Evolutionary conservation across 2,888 invertebrate genomes (phyloP).

Genomic region (Scotopteryx bipunctaria): DNA sequence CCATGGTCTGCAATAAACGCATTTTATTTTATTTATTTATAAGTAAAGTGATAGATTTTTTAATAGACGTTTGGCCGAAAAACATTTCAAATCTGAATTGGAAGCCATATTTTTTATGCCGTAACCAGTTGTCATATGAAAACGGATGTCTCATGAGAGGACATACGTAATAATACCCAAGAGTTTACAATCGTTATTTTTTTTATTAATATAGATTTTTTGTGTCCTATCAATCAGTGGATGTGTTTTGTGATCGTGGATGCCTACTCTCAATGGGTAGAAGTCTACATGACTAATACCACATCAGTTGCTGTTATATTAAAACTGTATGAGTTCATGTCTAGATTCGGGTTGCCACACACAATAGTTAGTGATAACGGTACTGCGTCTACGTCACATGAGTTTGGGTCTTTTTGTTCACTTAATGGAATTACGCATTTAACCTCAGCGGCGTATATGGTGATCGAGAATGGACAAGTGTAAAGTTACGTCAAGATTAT

Average conservation of each 20-base stretch:
- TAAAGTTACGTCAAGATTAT: slow-evolving; percentile 33
- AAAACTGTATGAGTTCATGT: slow-evolving; percentile 10
- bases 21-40: too few relatives aligned
- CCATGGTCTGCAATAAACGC: too few relatives aligned
- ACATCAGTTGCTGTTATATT: slow-evolving; percentile 2
- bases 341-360: slow-evolving; percentile 15
- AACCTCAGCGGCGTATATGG: slow-evolving; percentile 25
- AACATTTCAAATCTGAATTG: slow-evolving; percentile 20
- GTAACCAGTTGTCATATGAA: slow-evolving; percentile 34
- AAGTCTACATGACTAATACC: slow-evolving; percentile 26
- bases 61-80: slow-evolving; percentile 32
- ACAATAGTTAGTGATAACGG: slow-evolving; percentile 37
- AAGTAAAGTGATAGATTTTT: slow-evolving; percentile 12
- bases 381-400: slow-evolving; percentile 24
- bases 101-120: slow-evolving; percentile 29
- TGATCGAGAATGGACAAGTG: slow-evolving; percentile 24
- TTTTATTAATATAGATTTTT: slow-evolving; percentile 8
- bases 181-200: slow-evolving; percentile 21
- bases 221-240: slow-evolving; percentile 32
- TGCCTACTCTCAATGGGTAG: slow-evolving; percentile 37
- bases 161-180: slow-evolving; percentile 37
- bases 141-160: slow-evolving; percentile 38
- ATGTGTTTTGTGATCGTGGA: slow-evolving; percentile 34
- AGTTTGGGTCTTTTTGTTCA: slow-evolving; percentile 33
- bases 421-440: slow-evolving; percentile 34